Conservation (phyloP, 2,113 vertebrate genomes). For the Tragelaphus strepsiceros region DNA sequence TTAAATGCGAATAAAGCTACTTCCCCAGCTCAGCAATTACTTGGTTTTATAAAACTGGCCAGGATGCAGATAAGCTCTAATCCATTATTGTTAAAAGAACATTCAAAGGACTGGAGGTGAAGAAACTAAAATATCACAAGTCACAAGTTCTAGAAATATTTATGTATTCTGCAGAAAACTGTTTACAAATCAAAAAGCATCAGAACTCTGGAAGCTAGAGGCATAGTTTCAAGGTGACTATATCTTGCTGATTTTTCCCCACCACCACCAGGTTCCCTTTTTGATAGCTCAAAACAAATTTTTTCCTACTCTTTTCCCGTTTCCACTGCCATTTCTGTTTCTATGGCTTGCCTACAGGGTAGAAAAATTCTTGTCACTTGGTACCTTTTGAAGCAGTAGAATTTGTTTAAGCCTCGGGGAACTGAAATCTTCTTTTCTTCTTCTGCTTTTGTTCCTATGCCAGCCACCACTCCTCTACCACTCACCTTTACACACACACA, state of each 20-base stretch:
- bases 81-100: constrained; percentile 69
- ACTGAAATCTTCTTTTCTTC: neutral
- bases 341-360: neutral
- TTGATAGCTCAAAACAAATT: neutral
- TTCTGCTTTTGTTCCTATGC: neutral
- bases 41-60: constrained; percentile 72
- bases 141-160: constrained; percentile 67
- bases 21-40: constrained; percentile 68
- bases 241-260: neutral
- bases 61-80: constrained; percentile 67
- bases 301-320: neutral
- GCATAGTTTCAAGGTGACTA: constrained; percentile 60
- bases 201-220: constrained; percentile 16
- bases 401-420: neutral
- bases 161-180: constrained; percentile 21
- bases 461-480: neutral
- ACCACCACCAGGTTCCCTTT: neutral
- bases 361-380: neutral
- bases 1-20: constrained; percentile 70
- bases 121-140: constrained; percentile 72
- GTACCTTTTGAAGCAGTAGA: neutral
- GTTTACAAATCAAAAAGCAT: constrained; percentile 65
- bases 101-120: constrained; percentile 56
- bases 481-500: neutral
- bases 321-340: constrained; percentile 5